These are phyloP conservation scores for Nesometra sesokonis DNA, from an alignment of 35 echinoderm and acorn worm species.

Conservation along the genomic window DNA sequence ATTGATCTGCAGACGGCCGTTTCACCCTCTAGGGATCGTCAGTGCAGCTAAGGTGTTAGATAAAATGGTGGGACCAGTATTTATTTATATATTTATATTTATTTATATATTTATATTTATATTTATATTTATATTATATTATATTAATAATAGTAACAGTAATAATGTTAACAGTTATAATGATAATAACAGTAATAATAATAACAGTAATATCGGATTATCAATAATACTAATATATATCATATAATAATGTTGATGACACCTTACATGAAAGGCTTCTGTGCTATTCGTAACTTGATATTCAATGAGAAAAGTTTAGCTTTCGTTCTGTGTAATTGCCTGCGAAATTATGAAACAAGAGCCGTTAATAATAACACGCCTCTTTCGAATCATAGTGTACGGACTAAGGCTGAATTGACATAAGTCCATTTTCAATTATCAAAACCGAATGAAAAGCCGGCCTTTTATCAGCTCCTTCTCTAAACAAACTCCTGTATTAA, in stretches of 20 bases:
- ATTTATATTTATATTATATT: too few relatives aligned
- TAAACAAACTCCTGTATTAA: background rate
- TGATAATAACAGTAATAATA: too few relatives aligned
- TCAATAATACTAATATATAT: background rate
- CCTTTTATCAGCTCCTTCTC: background rate
- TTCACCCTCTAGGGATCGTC: too few relatives aligned
- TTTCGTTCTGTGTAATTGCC: background rate
- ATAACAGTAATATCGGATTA: too few relatives aligned
- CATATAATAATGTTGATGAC: background rate
- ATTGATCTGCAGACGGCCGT: too few relatives aligned
- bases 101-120: too few relatives aligned
- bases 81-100: too few relatives aligned
- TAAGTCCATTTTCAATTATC: background rate
- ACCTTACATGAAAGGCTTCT: background rate
- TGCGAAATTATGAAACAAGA: background rate
- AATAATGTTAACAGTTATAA: too few relatives aligned
- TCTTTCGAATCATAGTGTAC: background rate
- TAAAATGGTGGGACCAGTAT: too few relatives aligned
- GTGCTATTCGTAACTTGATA: background rate
- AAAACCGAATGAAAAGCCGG: background rate
- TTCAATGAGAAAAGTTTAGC: background rate
- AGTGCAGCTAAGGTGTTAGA: too few relatives aligned
- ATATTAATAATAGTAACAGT: too few relatives aligned
- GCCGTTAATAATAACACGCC: background rate
- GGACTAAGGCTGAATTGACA: background rate